phyloP scores from a whole-genome alignment of 2,113 vertebrate species.

The Stomatorhinus ivindoensis region DNA sequence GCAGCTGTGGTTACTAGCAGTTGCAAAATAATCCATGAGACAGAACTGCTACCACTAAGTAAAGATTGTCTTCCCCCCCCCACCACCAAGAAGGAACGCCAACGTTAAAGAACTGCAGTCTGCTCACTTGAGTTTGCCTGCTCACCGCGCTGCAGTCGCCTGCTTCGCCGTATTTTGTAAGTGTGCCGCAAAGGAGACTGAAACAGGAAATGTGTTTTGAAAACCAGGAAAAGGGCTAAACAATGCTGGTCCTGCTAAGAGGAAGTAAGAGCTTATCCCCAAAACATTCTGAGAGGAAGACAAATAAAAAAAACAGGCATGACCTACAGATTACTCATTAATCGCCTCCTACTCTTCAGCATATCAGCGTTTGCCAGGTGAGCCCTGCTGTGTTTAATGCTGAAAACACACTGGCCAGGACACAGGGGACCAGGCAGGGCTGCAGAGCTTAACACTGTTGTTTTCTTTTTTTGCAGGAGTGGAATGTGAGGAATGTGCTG shows the following conservation, averaged over 20 bases:
- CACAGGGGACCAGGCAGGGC: not conserved
- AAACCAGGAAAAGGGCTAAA: constrained; percentile 44
- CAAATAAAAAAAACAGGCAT: not conserved
- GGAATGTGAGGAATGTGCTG: constrained; percentile 37
- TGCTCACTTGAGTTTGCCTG: not conserved
- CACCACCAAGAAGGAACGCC: not conserved
- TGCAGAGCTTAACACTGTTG: not conserved
- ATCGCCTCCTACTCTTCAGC: not conserved
- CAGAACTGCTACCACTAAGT: not conserved
- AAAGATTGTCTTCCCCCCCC: not conserved
- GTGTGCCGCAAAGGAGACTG: not conserved
- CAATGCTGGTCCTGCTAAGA: constrained; percentile 45
- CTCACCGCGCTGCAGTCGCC: not conserved
- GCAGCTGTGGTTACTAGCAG: not conserved
- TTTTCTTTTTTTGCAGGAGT: not conserved
- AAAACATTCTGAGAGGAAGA: constrained; percentile 9
- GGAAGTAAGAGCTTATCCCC: constrained; percentile 40
- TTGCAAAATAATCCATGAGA: not conserved
- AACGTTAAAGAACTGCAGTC: not conserved
- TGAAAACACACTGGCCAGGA: not conserved
- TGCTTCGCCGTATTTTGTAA: not conserved
- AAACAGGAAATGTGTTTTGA: constrained; percentile 38
- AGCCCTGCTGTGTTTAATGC: not conserved
- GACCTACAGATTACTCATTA: not conserved
- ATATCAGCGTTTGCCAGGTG: not conserved